Evolutionary conservation across 2,797 vertebrate species (phyloP), one percentile per base, ranked within the genome.

Genomic region (Luscinia megarhynchos): DNA sequence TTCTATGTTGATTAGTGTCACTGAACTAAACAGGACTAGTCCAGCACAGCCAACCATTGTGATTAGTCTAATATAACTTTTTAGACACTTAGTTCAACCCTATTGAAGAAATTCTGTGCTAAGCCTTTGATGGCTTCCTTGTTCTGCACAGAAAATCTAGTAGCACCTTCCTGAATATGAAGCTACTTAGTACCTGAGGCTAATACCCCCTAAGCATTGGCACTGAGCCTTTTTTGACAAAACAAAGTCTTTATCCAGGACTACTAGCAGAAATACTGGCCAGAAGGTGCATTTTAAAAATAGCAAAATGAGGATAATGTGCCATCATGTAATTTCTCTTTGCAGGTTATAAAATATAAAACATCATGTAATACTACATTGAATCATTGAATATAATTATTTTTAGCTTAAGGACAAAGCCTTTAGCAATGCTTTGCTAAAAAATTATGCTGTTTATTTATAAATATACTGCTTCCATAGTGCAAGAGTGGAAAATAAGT

Each of bases 401-500:
- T 84, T 58, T 81, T 77, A 68, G 6, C 45, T 81, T 87, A 72
- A 59, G 36, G 19, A 46, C 43, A 86, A 58, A 55, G 36, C 9
- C 11, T 78, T 84, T 72, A 87, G 24, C 7, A 66, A 58, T 48
- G 7, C 0, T 21, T 61, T 68, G 43, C 21, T 14, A 45, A 43
- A 3, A 13, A 86, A 19, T 21, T 48, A 29, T 6, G 8, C 19
- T 34, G 6, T 45, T 64, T 70, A 69, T 70, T 91, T 89, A 48
- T 36, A 89, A 54, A 23, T 36, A 18, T 17, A 76, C 53, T 87
- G 10, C 63, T 95, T 78, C 40, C 43, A 57, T 57, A 41, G 23
- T 59, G 46, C 81, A 87, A 67, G 53, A 21, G 34, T 67, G 48
- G 76, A 88, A 94, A 92, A 53, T 43, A 69, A 92, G 15, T 76